phyloP scores from a whole-genome alignment of 2,888 invertebrate species.

The Prenolepis imparis region DNA sequence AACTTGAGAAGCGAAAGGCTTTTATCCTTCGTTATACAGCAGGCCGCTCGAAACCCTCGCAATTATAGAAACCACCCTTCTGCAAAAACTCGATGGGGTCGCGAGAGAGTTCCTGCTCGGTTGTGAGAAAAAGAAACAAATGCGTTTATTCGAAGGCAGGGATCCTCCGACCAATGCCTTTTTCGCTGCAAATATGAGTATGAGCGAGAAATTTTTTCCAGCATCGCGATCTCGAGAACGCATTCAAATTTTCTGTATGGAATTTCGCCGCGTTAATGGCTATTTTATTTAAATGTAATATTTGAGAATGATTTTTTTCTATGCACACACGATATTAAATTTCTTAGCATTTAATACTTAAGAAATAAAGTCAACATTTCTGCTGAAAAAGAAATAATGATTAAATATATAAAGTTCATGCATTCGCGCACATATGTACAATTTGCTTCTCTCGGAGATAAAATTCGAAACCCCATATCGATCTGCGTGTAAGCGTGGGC shows the following conservation, averaged over 20 bases:
- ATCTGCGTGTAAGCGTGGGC: background rate
- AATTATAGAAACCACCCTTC: slow-evolving; percentile 76
- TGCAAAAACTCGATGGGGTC: slow-evolving; percentile 60
- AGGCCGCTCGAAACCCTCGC: slow-evolving; percentile 66
- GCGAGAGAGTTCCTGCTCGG: background rate
- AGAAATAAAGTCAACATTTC: background rate
- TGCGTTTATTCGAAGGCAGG: background rate
- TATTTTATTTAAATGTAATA: slow-evolving; percentile 9
- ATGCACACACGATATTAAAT: background rate
- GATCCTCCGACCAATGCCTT: background rate
- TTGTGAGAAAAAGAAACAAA: slow-evolving; percentile 38
- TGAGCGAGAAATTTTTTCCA: slow-evolving; percentile 1
- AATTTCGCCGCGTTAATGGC: background rate
- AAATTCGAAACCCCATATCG: background rate
- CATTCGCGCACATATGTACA: background rate
- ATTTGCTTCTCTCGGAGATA: background rate
- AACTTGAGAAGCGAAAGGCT: slow-evolving; percentile 61
- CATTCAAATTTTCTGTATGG: background rate
- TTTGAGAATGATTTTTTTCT: background rate
- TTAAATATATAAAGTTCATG: background rate
- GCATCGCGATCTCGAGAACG: background rate
- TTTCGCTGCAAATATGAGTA: background rate
- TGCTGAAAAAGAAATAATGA: background rate
- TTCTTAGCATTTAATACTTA: slow-evolving; percentile 10
- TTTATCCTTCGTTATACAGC: slow-evolving; percentile 69